Evolutionary conservation across 2,113 vertebrate genomes (phyloP), one percentile per base, ranked within the genome.

Genomic region (Catagonus wagneri): DNA sequence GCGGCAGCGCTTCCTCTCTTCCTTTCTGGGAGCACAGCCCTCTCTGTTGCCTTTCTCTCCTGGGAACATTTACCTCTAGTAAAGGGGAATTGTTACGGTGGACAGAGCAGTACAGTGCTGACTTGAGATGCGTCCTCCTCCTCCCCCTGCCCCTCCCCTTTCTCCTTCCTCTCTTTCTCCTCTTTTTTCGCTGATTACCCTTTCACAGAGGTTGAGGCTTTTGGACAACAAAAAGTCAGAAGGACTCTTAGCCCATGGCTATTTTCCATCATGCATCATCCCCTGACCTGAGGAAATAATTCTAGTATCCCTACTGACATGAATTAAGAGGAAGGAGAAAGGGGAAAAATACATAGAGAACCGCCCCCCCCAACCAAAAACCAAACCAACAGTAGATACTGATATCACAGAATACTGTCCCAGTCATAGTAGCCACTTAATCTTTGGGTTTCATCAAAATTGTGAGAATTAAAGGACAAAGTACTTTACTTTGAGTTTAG

Each of bases 391-490:
- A 89, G n/a, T 32, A 92, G 83, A 94, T 65, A 58, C 25, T 61
- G 80, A 7, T 50, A 84, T 50, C 56, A 85, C 52, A 87, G 75
- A 83, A 79, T 29, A 95, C 25, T 75, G 27, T 89, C 25, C 29
- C 13, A 25, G 34, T 52, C 54, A 68, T 50, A 80, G 76, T 63
- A 65, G 61, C 54, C 14, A n/a, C 19, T 39, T 92, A 93, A 65
- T n/a, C 54, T 94, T 76, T 87, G 69, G 12, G 6, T 81, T 25
- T 93, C 83, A 54, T 66, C 27, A 75, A 74, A 93, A 83, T 72
- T 71, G 56, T 89, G 29, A 95, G 85, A 95, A 52, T 93, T 72
- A 86, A 90, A 91, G 90, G 65, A 58, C 60, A 86, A 94, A 90
- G 66, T 65, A 25, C 76, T 36, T 20, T 25, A 81, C 7, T 15